These are phyloP conservation scores for Balaeniceps rex DNA, from an alignment of 2,113 vertebrate species.

Conservation along the genomic window DNA sequence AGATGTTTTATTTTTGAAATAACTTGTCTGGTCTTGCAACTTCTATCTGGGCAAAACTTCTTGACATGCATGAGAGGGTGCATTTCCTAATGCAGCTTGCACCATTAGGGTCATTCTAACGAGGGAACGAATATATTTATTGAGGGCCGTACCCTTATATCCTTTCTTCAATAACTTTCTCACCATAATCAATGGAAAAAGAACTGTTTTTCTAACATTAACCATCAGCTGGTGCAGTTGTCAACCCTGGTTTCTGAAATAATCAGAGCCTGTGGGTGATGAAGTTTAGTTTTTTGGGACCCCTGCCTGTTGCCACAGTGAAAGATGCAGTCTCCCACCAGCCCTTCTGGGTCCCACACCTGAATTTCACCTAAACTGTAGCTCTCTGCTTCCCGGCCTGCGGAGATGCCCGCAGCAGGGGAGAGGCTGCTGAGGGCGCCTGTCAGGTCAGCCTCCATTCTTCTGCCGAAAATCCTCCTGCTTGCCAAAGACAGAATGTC, in stretches of 20 bases:
- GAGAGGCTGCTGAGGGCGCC: rapidly evolving
- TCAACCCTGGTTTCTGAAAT: not conserved
- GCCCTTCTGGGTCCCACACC: not conserved
- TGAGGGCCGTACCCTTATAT: not conserved
- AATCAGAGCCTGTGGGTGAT: not conserved
- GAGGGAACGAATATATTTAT: not conserved
- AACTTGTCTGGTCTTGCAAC: not conserved
- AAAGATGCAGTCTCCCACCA: not conserved
- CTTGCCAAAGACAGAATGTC: constrained; percentile 6
- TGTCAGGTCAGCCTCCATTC: not conserved
- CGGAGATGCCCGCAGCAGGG: not conserved
- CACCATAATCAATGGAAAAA: not conserved
- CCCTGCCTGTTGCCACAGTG: not conserved
- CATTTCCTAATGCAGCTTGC: not conserved
- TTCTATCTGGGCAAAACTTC: not conserved
- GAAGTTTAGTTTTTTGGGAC: not conserved
- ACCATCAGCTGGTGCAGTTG: not conserved
- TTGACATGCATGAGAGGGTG: not conserved
- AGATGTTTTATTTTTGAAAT: not conserved
- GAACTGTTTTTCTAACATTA: not conserved
- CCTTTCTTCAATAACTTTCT: not conserved
- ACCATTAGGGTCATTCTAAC: not conserved
- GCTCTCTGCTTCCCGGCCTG: not conserved
- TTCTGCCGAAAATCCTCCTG: not conserved
- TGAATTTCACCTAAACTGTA: not conserved